Conservation (phyloP, 2,113 vertebrate species). For the Saimiri boliviensis region DNA sequence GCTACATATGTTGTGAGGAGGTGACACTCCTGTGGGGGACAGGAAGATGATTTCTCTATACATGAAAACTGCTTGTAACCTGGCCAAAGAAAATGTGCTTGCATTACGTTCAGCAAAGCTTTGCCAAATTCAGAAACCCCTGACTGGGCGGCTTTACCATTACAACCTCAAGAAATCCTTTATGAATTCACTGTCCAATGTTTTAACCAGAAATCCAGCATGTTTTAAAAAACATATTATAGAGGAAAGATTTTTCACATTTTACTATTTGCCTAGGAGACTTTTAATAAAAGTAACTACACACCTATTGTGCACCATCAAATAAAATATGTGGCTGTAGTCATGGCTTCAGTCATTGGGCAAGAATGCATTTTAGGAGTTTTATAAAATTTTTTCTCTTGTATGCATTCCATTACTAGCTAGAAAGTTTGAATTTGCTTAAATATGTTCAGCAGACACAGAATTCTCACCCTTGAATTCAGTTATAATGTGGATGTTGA, state of each 20-base stretch:
- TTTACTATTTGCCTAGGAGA: neutral
- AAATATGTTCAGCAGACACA: neutral
- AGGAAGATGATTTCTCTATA: constrained; percentile 83
- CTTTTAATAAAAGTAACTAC: neutral
- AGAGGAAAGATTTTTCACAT: neutral
- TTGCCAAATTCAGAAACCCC: constrained; percentile 62
- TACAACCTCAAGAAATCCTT: constrained; percentile 44
- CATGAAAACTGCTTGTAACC: constrained; percentile 73
- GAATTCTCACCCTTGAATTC: neutral
- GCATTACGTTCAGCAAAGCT: constrained; percentile 22
- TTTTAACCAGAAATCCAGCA: constrained; percentile 55
- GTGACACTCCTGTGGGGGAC: constrained; percentile 80
- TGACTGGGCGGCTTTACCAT: neutral
- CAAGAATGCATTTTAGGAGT: neutral
- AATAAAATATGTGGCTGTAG: neutral
- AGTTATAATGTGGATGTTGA: neutral
- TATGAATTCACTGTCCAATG: neutral
- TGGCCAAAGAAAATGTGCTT: constrained; percentile 61
- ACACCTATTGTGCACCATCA: neutral
- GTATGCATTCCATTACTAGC: neutral
- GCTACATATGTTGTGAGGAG: constrained; percentile 83
- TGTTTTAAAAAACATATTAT: neutral
- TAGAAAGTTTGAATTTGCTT: neutral
- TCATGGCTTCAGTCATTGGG: neutral
- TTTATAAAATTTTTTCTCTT: neutral